Percentiles rank a stretch among this genome's conserved stretches.
phyloP scores from a whole-genome alignment of 2,113 vertebrate species.

The Megaceryle torquata region DNA sequence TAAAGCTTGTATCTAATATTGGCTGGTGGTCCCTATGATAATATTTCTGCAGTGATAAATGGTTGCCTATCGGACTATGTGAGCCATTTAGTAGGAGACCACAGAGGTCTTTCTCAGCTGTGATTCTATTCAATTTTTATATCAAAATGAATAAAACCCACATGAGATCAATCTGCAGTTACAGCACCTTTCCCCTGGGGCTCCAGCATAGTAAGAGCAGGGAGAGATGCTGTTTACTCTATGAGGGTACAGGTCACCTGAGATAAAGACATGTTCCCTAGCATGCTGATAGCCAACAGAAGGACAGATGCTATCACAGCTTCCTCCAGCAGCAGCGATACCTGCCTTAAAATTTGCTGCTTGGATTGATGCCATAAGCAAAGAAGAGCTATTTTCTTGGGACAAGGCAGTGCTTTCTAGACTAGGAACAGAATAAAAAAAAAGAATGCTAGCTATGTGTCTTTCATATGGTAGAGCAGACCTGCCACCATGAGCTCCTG shows the following conservation, averaged over 20 bases:
- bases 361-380: rapidly evolving
- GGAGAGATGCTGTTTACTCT: background rate
- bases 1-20: background rate
- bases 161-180: background rate
- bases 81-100: background rate
- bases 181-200: background rate
- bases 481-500: background rate
- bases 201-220: background rate
- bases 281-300: background rate
- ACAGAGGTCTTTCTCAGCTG: background rate
- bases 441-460: background rate
- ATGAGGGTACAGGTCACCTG: background rate
- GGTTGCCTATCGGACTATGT: background rate
- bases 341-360: background rate
- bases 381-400: background rate
- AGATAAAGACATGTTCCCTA: background rate
- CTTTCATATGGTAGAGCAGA: background rate
- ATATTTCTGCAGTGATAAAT: background rate
- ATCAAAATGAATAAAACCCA: background rate
- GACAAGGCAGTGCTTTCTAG: background rate
- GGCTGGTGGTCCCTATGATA: background rate
- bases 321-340: background rate
- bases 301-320: background rate
- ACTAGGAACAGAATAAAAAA: background rate
- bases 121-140: background rate